Conservation (phyloP, 2,113 vertebrate species). For the Uria aalge region DNA sequence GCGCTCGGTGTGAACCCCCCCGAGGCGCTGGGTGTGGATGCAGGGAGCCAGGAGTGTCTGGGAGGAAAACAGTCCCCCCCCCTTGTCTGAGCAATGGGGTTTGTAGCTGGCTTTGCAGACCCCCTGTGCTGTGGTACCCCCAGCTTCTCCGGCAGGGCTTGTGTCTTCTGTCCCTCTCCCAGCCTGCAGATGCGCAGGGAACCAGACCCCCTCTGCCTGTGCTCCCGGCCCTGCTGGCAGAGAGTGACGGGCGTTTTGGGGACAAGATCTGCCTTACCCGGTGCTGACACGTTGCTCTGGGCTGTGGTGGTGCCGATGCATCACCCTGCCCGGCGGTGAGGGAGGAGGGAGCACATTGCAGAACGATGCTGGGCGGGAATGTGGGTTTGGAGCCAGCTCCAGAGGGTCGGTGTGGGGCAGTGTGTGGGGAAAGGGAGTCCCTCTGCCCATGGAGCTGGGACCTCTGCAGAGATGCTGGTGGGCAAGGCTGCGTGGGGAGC, state of each 20-base stretch:
- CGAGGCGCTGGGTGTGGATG: background rate
- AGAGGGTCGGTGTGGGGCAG: rapidly evolving
- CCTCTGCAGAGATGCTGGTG: background rate
- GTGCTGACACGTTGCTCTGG: background rate
- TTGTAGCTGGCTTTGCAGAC: background rate
- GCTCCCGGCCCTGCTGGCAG: background rate
- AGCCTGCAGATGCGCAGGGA: background rate
- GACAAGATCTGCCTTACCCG: rapidly evolving
- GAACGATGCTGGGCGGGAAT: rapidly evolving
- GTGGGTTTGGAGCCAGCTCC: background rate
- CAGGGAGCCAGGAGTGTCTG: background rate
- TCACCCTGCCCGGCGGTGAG: rapidly evolving
- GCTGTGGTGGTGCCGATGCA: background rate
- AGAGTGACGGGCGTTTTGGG: background rate
- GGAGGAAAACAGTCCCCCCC: background rate
- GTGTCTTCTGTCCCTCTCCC: background rate
- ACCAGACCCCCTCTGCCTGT: rapidly evolving
- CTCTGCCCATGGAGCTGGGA: background rate
- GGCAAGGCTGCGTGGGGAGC: background rate
- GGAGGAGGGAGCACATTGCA: background rate
- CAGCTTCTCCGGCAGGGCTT: rapidly evolving
- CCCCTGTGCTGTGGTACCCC: rapidly evolving
- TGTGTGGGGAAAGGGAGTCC: background rate
- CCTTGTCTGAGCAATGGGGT: background rate
- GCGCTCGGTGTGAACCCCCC: background rate